Evolutionary conservation across 2,113 vertebrate species (phyloP).

Genomic region (Pelecanoides urinatrix): DNA sequence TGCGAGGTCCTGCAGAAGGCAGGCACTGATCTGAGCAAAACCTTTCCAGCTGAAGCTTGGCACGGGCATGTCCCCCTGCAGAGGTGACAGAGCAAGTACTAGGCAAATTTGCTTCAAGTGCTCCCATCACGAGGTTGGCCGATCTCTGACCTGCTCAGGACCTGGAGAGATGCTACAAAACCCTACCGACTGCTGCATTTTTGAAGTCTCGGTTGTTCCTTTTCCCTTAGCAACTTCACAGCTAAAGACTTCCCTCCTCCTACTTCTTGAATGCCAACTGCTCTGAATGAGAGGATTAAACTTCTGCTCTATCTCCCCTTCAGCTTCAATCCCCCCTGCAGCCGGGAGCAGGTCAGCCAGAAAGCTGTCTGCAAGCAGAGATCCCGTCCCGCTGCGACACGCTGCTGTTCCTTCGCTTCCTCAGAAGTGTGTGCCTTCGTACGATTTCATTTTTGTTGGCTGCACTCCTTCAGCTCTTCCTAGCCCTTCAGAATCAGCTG

Average conservation of each 20-base stretch:
- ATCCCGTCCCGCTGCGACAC: background rate
- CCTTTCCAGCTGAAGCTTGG: background rate
- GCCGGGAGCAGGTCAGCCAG: background rate
- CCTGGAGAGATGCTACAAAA: background rate
- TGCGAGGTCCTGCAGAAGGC: background rate
- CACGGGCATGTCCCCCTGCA: accelerated
- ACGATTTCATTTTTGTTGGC: background rate
- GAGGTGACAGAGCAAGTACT: background rate
- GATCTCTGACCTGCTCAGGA: background rate
- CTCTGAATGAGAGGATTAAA: background rate
- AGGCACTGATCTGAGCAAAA: background rate
- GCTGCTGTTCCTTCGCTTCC: background rate
- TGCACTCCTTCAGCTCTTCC: background rate
- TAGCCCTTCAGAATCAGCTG: background rate
- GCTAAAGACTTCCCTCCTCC: background rate
- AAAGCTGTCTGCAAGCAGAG: background rate
- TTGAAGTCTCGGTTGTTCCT: background rate
- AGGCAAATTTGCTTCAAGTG: background rate
- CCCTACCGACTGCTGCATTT: accelerated
- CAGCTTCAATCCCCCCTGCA: background rate
- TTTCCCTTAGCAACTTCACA: background rate
- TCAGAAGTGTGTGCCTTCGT: background rate
- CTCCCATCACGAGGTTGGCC: background rate
- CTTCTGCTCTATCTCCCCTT: background rate
- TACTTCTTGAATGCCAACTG: background rate